These are phyloP conservation scores for Elachura formosa DNA, from an alignment of 2,113 vertebrate genomes.

Conservation along the genomic window DNA sequence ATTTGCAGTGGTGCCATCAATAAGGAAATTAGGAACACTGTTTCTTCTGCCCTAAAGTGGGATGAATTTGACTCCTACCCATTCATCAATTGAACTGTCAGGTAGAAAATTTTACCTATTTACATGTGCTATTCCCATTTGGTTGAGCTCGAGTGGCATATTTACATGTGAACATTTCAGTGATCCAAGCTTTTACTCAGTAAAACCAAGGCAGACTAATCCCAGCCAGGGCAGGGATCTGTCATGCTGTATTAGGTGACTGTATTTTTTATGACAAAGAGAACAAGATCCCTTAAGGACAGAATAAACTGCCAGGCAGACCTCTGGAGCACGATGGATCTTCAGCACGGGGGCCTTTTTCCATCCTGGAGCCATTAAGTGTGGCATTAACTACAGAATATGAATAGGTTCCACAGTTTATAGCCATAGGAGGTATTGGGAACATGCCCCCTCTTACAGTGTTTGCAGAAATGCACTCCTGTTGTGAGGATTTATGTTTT, in stretches of 20 bases:
- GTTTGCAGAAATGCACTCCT: constrained; percentile 14
- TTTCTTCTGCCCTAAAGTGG: not conserved
- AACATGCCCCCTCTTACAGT: not conserved
- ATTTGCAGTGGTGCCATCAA: not conserved
- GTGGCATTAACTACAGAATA: constrained; percentile 29
- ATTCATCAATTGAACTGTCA: not conserved
- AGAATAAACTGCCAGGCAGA: constrained; percentile 9
- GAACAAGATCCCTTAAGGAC: constrained; percentile 10
- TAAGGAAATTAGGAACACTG: not conserved
- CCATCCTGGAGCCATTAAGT: constrained; percentile 22
- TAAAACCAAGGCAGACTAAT: not conserved
- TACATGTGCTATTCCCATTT: not conserved
- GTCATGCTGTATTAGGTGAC: not conserved
- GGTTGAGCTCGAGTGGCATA: not conserved
- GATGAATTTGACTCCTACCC: not conserved
- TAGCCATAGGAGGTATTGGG: constrained; percentile 7
- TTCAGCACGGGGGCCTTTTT: not conserved
- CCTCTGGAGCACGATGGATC: constrained; percentile 34
- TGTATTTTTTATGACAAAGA: constrained; percentile 5
- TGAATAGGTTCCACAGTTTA: constrained; percentile 13
- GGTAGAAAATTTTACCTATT: not conserved
- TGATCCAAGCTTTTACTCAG: not conserved
- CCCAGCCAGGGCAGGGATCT: not conserved
- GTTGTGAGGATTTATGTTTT: constrained; percentile 43
- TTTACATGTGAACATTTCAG: not conserved